Conservation (phyloP, 2,888 invertebrate genomes). For the Thysanoteuthis rhombus region DNA sequence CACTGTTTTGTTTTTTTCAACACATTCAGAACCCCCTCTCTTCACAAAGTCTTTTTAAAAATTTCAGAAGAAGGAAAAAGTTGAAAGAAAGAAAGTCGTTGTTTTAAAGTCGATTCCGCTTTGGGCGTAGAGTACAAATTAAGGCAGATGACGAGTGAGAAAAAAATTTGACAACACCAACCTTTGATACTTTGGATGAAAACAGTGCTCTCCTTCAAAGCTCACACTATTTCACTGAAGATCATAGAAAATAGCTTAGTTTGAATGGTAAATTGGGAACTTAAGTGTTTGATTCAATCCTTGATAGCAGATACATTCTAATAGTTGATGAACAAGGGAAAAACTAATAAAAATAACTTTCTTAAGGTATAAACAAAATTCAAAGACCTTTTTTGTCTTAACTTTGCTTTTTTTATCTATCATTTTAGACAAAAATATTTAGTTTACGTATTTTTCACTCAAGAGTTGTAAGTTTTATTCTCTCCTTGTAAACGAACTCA, state of each 20-base stretch:
- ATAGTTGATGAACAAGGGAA: no score
- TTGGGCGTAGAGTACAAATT: background rate
- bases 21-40: background rate
- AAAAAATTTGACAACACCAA: background rate
- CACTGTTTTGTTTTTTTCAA: background rate
- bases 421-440: no score
- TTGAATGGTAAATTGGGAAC: background rate
- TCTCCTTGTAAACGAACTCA: no score
- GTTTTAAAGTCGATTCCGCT: background rate
- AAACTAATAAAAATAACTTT: no score
- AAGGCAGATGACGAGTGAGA: background rate
- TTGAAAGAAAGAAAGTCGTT: background rate
- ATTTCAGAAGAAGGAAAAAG: no score
- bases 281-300: background rate
- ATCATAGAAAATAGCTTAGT: background rate
- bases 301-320: background rate
- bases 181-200: background rate
- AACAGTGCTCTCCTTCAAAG: background rate
- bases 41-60: background rate
- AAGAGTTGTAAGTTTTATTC: no score
- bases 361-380: no score
- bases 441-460: no score
- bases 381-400: no score
- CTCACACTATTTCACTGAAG: background rate
- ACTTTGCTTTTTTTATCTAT: no score